phyloP scores from a whole-genome alignment of 1,140 invertebrate species.

The Oryzaephilus surinamensis region DNA sequence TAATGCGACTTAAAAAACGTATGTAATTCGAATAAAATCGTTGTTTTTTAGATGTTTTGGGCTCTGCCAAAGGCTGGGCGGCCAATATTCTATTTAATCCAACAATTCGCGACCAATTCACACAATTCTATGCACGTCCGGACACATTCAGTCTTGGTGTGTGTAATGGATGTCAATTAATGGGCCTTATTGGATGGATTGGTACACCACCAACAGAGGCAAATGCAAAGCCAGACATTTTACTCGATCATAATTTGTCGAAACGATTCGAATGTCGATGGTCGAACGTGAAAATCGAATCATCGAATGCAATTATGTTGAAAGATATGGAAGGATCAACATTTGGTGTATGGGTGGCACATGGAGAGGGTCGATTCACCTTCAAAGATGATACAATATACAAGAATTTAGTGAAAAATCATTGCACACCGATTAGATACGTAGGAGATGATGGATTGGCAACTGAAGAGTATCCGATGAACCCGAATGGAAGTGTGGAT shows the following conservation, averaged over 20 bases:
- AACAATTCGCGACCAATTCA: constrained; percentile 55
- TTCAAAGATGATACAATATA: constrained; percentile 46
- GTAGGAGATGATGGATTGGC: constrained; percentile 67
- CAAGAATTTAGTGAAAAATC: constrained; percentile 43
- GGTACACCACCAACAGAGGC: too few relatives aligned
- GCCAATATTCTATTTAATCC: constrained; percentile 73
- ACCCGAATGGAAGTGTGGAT: constrained; percentile 82
- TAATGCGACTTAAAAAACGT: constrained; percentile 30
- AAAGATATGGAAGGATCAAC: constrained; percentile 71
- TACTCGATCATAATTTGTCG: constrained; percentile 77
- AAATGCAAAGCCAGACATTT: constrained; percentile 48
- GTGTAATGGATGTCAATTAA: constrained; percentile 95
- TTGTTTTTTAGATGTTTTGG: constrained; percentile 73
- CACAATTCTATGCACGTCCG: constrained; percentile 53
- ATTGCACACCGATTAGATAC: constrained; percentile 69
- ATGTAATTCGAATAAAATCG: neutral
- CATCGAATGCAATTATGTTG: constrained; percentile 74
- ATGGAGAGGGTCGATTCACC: constrained; percentile 80
- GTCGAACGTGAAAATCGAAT: constrained; percentile 55
- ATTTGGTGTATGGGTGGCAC: constrained; percentile 93
- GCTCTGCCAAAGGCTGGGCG: constrained; percentile 96
- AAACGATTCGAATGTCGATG: constrained; percentile 87
- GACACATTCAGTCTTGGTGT: constrained; percentile 94
- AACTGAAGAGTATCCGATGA: constrained; percentile 80
- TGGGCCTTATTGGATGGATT: constrained; percentile 78